Conservation (phyloP, 2,888 invertebrate genomes). For the Acronicta psi region DNA sequence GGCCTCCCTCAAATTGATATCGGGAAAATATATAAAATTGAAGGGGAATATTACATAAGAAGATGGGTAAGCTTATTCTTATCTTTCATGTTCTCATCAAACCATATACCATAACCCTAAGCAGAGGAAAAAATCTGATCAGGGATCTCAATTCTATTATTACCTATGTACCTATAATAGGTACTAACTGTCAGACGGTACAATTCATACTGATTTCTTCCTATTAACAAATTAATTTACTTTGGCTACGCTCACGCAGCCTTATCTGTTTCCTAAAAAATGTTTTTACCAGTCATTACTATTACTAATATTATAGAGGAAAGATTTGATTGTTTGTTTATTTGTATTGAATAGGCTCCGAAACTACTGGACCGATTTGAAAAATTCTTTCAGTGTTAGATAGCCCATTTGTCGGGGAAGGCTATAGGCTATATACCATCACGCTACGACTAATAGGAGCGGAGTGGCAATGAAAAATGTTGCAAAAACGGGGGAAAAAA, state of each 20-base stretch:
- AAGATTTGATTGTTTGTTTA: too few relatives aligned
- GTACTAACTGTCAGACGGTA: conserved; percentile 36
- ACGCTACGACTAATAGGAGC: too few relatives aligned
- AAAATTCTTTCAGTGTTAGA: too few relatives aligned
- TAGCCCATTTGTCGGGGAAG: too few relatives aligned
- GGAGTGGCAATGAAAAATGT: too few relatives aligned
- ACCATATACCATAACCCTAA: conserved; percentile 5
- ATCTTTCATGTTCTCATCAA: conserved; percentile 21
- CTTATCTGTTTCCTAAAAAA: conserved; percentile 21
- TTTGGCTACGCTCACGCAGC: conserved; percentile 25
- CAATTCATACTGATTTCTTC: conserved; percentile 16
- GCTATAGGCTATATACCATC: too few relatives aligned
- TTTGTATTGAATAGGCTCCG: too few relatives aligned
- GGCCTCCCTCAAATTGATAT: conserved; percentile 26
- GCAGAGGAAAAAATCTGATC: conserved; percentile 17
- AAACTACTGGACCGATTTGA: too few relatives aligned
- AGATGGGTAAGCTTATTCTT: conserved; percentile 12
- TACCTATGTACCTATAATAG: conserved; percentile 5
- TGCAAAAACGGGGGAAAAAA: too few relatives aligned
- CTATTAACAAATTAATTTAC: conserved; percentile 29
- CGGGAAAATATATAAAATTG: conserved; percentile 18
- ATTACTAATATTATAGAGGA: too few relatives aligned
- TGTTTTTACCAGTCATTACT: too few relatives aligned
- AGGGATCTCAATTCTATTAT: conserved; percentile 22
- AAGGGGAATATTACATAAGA: conserved; percentile 7